Evolutionary conservation across 2,113 vertebrate species (phyloP).

Genomic region (Engraulis encrasicolus): DNA sequence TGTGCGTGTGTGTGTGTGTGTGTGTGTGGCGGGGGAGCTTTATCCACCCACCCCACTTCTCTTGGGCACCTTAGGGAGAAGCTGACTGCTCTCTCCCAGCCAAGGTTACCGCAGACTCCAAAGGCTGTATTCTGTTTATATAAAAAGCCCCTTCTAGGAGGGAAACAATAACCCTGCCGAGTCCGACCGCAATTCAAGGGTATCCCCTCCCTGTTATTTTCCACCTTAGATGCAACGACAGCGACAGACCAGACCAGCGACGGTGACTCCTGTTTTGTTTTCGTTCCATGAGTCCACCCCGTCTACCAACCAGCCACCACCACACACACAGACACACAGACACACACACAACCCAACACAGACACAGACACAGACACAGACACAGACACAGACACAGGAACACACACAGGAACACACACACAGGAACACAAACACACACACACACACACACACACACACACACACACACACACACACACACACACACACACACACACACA

Average conservation of each 20-base stretch:
- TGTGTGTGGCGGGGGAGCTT: background rate
- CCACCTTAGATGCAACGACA: background rate
- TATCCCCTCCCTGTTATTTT: constrained; percentile 29
- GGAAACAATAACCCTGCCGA: constrained; percentile 27
- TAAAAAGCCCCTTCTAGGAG: constrained; percentile 25
- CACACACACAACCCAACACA: too few relatives aligned
- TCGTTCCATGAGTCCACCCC: background rate
- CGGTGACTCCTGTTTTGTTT: constrained; percentile 3
- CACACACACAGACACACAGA: too few relatives aligned
- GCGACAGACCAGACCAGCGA: background rate
- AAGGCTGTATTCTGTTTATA: constrained; percentile 38
- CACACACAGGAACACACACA: too few relatives aligned
- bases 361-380: too few relatives aligned
- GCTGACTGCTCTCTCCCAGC: constrained; percentile 42
- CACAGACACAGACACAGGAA: too few relatives aligned
- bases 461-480: too few relatives aligned
- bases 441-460: too few relatives aligned
- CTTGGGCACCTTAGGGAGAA: constrained; percentile 39
- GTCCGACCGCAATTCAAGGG: constrained; percentile 36
- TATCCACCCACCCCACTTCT: constrained; percentile 5
- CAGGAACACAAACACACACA: too few relatives aligned
- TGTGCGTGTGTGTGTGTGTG: constrained; percentile 18
- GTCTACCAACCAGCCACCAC: too few relatives aligned
- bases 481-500: too few relatives aligned
- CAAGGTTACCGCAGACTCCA: constrained; percentile 51